Conservation (phyloP, 2,797 vertebrate genomes). For the Oreochromis grahami region DNA sequence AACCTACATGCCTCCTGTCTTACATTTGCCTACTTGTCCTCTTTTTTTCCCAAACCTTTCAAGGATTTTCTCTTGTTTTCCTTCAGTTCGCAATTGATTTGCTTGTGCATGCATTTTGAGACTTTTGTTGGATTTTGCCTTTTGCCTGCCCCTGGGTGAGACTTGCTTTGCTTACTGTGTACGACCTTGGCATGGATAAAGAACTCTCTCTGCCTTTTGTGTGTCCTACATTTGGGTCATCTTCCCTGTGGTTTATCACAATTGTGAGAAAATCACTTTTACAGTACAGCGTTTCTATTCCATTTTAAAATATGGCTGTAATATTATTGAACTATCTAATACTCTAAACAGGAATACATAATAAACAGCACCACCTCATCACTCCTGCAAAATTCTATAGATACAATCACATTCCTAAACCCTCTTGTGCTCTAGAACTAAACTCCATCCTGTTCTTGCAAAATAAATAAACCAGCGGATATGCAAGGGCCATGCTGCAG, state of each 20-base stretch:
- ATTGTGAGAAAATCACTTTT: not conserved
- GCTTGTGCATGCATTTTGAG: not conserved
- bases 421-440: not conserved
- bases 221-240: not conserved
- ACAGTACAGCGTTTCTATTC: not conserved
- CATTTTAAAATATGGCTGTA: not conserved
- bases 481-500: not conserved
- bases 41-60: rapidly evolving
- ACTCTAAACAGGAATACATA: not conserved
- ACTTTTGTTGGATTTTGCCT: not conserved
- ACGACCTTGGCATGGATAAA: not conserved
- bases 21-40: not conserved
- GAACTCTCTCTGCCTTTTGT: not conserved
- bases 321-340: not conserved
- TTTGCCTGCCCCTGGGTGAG: not conserved
- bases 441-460: not conserved
- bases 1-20: not conserved
- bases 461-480: not conserved
- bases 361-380: not conserved
- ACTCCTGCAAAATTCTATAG: not conserved
- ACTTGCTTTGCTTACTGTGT: not conserved
- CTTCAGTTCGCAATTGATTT: not conserved
- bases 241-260: not conserved
- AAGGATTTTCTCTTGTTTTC: not conserved
- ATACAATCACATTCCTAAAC: not conserved